phyloP scores from a whole-genome alignment of 2,888 invertebrate species.

The Rhorus exstirpatorius region DNA sequence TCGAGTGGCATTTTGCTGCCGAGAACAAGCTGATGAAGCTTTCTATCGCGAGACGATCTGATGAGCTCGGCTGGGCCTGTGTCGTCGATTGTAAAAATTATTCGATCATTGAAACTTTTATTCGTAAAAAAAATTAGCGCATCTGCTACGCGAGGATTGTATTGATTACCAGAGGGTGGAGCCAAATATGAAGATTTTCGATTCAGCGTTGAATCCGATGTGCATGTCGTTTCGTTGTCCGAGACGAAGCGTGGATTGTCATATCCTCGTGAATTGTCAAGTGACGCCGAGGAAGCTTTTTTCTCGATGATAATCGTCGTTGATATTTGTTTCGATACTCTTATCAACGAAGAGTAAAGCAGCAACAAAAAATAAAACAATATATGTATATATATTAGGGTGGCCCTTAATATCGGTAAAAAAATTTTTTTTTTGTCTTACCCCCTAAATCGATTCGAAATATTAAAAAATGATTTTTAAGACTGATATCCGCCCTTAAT shows the following conservation, averaged over 20 bases:
- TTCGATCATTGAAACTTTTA: not conserved
- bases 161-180: slow-evolving; percentile 66
- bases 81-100: slow-evolving; percentile 25
- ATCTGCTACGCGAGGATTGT: no score
- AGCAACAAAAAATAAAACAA: slow-evolving; percentile 5
- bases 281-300: slow-evolving; percentile 78
- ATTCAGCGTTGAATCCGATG: slow-evolving; percentile 73
- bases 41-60: slow-evolving; percentile 86
- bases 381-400: no score
- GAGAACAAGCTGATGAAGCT: slow-evolving; percentile 87
- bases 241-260: slow-evolving; percentile 80
- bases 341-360: slow-evolving; percentile 21
- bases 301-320: slow-evolving; percentile 68
- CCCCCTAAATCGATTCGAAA: no score
- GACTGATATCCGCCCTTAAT: no score
- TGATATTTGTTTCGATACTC: slow-evolving; percentile 51
- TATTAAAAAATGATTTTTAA: no score
- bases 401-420: no score
- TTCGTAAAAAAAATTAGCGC: no score
- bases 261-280: slow-evolving; percentile 81
- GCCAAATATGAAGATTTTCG: slow-evolving; percentile 70
- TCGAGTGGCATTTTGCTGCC: slow-evolving; percentile 89
- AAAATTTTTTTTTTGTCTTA: no score
- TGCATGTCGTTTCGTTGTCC: slow-evolving; percentile 74
- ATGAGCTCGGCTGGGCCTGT: slow-evolving; percentile 53